Conservation (phyloP, 2,888 invertebrate species). For the Pardosa pseudoannulata region DNA sequence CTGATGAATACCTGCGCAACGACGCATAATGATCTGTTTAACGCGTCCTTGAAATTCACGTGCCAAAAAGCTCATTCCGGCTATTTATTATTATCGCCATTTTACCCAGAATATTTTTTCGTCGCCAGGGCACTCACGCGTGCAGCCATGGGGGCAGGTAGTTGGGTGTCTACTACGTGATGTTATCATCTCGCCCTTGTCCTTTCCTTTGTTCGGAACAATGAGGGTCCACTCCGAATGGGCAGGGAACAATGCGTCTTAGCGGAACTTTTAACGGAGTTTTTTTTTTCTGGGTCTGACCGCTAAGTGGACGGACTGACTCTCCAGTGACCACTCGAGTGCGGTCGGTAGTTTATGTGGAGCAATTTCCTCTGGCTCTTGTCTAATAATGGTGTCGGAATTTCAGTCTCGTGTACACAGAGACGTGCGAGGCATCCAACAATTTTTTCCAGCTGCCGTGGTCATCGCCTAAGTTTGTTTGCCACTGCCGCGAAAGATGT, state of each 20-base stretch:
- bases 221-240: neutral
- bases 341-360: neutral
- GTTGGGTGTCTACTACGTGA: neutral
- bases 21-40: neutral
- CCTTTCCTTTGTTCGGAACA: neutral
- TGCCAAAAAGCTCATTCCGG: neutral
- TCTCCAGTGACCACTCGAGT: neutral
- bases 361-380: too few species aligned
- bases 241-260: constrained; percentile 6
- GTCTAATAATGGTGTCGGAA: too few species aligned
- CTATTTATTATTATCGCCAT: neutral
- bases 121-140: constrained; percentile 3
- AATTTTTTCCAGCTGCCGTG: too few species aligned
- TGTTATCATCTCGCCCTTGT: neutral
- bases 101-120: neutral
- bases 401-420: too few species aligned
- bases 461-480: too few species aligned
- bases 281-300: neutral
- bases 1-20: too few species aligned
- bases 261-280: neutral
- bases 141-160: neutral
- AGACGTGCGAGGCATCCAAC: too few species aligned
- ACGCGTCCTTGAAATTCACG: neutral
- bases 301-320: neutral
- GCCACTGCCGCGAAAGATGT: too few species aligned